Conservation (phyloP, 1,140 invertebrate genomes). For the Plodia interpunctella region DNA sequence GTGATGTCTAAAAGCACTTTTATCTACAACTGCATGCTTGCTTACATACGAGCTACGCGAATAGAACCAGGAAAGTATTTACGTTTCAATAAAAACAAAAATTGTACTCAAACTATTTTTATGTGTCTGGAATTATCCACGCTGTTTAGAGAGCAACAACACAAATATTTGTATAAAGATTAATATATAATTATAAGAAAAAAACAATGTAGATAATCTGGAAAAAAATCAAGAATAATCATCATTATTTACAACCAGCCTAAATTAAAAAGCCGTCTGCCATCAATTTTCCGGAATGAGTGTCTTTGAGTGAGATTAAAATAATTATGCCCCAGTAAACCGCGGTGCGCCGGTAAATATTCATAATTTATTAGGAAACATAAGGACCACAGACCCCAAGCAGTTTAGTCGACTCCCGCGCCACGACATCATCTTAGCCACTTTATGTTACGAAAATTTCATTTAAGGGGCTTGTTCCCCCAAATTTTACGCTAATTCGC, state of each 20-base stretch:
- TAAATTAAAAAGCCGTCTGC: constrained; percentile 16
- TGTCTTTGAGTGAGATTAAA: constrained; percentile 60
- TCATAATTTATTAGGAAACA: constrained; percentile 73
- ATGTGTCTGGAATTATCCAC: too few species aligned
- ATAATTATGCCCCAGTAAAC: constrained; percentile 68
- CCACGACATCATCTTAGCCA: constrained; percentile 58
- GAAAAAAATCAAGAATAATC: too few species aligned
- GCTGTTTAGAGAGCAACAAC: too few species aligned
- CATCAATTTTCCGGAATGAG: constrained; percentile 57
- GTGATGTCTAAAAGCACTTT: too few species aligned
- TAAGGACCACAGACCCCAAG: constrained; percentile 49
- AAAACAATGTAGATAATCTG: too few species aligned
- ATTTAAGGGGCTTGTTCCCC: constrained; percentile 55
- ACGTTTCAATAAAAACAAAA: too few species aligned
- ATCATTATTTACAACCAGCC: constrained; percentile 5
- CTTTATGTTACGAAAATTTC: constrained; percentile 65
- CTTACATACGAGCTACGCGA: too few species aligned
- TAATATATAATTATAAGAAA: too few species aligned
- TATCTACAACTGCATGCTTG: too few species aligned
- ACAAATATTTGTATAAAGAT: too few species aligned
- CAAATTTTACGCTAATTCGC: constrained; percentile 51
- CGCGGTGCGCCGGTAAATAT: constrained; percentile 68
- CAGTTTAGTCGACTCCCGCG: constrained; percentile 48
- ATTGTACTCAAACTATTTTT: too few species aligned
- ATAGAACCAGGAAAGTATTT: too few species aligned